Evolutionary conservation across 2,797 vertebrate genomes (phyloP).

Genomic region (Lates japonicus): DNA sequence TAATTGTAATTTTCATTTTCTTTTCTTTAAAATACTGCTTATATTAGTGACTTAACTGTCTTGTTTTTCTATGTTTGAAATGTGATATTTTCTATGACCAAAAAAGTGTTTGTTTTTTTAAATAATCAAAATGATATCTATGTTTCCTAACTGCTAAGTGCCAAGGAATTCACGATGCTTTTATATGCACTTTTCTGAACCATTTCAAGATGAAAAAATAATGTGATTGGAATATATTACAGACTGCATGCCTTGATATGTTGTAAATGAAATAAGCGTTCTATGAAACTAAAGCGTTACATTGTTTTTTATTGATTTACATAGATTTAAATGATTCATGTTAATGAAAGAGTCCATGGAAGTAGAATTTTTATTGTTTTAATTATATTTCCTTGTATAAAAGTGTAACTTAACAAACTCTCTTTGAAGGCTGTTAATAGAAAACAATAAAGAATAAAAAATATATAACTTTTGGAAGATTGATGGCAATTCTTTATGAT

Average conservation of each 20-base stretch:
- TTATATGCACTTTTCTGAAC: conserved; percentile 55
- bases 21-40: conserved; percentile 4
- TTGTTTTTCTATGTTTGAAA: background rate
- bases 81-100: conserved; percentile 5
- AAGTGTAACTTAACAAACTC: background rate
- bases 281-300: conserved; percentile 19
- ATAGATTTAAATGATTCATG: background rate
- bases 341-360: background rate
- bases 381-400: background rate
- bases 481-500: background rate
- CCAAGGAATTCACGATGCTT: conserved; percentile 23
- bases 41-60: background rate
- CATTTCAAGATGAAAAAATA: conserved; percentile 20
- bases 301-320: conserved; percentile 7
- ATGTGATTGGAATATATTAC: conserved; percentile 29
- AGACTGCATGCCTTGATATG: conserved; percentile 35
- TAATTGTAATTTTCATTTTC: background rate
- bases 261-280: conserved; percentile 69
- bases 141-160: conserved; percentile 23
- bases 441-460: background rate
- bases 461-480: background rate
- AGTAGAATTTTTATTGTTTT: background rate
- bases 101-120: background rate
- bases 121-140: conserved; percentile 17
- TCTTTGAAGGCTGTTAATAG: background rate